These are phyloP conservation scores for Hyperoplus lanceolatus DNA, from an alignment of 2,797 vertebrate species.

Conservation along the genomic window DNA sequence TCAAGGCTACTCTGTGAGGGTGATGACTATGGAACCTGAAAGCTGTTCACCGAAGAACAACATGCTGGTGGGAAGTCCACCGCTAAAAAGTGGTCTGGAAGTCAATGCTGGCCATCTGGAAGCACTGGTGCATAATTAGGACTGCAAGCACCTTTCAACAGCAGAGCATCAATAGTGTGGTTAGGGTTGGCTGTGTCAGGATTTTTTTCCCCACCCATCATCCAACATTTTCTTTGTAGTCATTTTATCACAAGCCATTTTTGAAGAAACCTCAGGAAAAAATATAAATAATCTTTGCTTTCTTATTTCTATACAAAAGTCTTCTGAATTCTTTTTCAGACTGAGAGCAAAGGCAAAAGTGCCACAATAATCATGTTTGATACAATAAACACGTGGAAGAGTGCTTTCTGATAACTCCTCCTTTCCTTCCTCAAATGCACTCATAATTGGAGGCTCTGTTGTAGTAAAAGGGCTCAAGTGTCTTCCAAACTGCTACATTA, in stretches of 20 bases:
- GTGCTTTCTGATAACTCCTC: neutral
- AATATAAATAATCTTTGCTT: slow-evolving; percentile 21
- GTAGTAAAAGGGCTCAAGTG: slow-evolving; percentile 14
- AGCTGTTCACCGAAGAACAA: slow-evolving; percentile 99
- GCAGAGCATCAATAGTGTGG: slow-evolving; percentile 17
- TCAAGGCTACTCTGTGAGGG: slow-evolving; percentile 87
- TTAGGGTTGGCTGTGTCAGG: slow-evolving; percentile 12
- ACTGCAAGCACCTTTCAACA: neutral
- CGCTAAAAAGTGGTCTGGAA: slow-evolving; percentile 24
- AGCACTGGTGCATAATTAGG: slow-evolving; percentile 42
- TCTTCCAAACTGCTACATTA: slow-evolving; percentile 25
- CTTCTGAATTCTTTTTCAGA: slow-evolving; percentile 7
- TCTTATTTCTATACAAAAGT: slow-evolving; percentile 17
- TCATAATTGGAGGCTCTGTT: slow-evolving; percentile 1
- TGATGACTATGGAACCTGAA: slow-evolving; percentile 97
- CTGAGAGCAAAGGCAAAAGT: neutral
- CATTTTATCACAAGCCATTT: slow-evolving; percentile 7
- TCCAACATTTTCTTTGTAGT: neutral
- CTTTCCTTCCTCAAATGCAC: neutral
- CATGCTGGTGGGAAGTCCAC: slow-evolving; percentile 89
- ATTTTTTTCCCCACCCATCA: neutral
- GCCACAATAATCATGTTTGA: neutral
- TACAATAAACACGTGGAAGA: neutral
- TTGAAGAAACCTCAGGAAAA: neutral
- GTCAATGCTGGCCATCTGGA: slow-evolving; percentile 19